These are phyloP conservation scores for Pandemis heparana DNA, from an alignment of 2,888 invertebrate genomes.

Conservation along the genomic window DNA sequence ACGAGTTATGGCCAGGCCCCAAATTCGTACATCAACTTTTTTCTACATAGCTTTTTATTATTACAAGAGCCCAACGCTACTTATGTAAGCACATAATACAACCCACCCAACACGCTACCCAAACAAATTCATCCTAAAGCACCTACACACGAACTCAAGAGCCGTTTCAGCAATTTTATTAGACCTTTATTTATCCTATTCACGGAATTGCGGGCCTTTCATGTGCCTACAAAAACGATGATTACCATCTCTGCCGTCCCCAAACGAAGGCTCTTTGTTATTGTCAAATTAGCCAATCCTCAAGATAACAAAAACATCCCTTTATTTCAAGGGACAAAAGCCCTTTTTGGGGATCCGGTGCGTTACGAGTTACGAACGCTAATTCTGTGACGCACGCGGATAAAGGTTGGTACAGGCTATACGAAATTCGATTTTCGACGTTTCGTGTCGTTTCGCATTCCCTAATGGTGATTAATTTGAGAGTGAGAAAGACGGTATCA, in stretches of 20 bases:
- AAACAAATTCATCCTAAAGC: conserved; percentile 41
- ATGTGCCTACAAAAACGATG: conserved; percentile 71
- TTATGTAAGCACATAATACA: not conserved
- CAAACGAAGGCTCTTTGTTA: conserved; percentile 81
- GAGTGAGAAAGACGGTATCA: too few relatives aligned
- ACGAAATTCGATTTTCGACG: too few relatives aligned
- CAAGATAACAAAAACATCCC: conserved; percentile 86
- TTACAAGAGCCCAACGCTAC: not conserved
- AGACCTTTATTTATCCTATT: conserved; percentile 55
- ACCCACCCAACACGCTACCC: conserved; percentile 27
- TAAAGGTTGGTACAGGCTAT: not conserved
- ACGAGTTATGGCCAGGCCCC: too few relatives aligned
- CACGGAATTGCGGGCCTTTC: conserved; percentile 64
- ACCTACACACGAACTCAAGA: conserved; percentile 49
- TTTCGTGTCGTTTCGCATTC: too few relatives aligned
- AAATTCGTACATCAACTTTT: not conserved
- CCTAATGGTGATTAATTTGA: too few relatives aligned
- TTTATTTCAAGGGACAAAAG: conserved; percentile 79
- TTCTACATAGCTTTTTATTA: not conserved
- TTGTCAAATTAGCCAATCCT: conserved; percentile 86
- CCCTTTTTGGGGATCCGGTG: conserved; percentile 54
- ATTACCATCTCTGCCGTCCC: conserved; percentile 78
- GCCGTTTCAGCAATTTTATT: conserved; percentile 58
- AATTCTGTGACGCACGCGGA: not conserved
- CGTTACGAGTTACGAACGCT: not conserved